A percentile compares a stretch with the other conserved stretches of the same genome.
Conservation (phyloP, 2,888 invertebrate genomes). For the Kryphioiulus occultus region DNA sequence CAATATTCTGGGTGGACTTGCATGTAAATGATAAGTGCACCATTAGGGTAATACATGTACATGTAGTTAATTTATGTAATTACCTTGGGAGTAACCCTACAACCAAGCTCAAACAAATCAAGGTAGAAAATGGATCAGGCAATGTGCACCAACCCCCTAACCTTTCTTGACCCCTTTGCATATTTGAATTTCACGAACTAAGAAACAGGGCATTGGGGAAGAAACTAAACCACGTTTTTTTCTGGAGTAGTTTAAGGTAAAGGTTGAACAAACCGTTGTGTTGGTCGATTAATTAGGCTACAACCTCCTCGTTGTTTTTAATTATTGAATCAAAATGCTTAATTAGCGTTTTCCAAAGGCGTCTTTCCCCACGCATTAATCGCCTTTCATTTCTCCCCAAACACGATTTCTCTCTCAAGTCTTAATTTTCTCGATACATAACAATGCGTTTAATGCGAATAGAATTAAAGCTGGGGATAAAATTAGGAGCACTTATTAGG, state of each 20-base stretch:
- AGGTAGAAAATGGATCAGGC: too few relatives aligned
- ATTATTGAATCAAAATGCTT: not conserved
- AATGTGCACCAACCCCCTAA: not conserved
- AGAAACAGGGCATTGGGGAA: not conserved
- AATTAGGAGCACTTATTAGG: constrained; percentile 31
- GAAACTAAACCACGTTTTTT: not conserved
- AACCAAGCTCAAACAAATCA: too few relatives aligned
- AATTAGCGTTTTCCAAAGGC: not conserved
- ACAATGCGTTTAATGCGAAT: not conserved
- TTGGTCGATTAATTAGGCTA: too few relatives aligned
- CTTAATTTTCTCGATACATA: not conserved
- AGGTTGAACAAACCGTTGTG: not conserved
- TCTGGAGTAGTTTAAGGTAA: not conserved
- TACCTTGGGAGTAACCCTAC: too few relatives aligned
- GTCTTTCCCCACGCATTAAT: not conserved
- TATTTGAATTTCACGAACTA: not conserved
- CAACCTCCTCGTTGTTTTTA: not conserved
- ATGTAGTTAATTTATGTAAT: too few relatives aligned
- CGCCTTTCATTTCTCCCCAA: not conserved
- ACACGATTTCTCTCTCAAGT: not conserved
- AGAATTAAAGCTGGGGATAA: not conserved
- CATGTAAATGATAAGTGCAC: too few relatives aligned
- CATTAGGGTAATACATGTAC: too few relatives aligned
- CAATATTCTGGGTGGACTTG: too few relatives aligned
- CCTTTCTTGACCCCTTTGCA: not conserved